Conservation (phyloP, 2,113 vertebrate species). For the Vulpes lagopus region DNA sequence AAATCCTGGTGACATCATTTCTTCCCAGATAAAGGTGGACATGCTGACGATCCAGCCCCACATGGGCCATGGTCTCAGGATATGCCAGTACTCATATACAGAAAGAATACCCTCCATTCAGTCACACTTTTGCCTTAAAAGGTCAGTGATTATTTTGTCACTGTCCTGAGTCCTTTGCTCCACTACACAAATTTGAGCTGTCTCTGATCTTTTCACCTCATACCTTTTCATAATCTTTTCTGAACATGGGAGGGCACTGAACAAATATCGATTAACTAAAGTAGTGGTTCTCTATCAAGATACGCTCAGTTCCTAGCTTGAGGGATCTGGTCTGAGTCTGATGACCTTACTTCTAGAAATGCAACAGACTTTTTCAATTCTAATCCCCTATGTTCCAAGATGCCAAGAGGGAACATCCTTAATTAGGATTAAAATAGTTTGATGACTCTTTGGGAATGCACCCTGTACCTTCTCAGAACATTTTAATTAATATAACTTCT, state of each 20-base stretch:
- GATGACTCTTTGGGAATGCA: slow-evolving; percentile 66
- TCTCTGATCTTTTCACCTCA: background rate
- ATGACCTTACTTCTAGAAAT: slow-evolving; percentile 64
- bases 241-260: background rate
- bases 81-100: fast-evolving
- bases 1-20: background rate
- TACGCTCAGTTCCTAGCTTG: background rate
- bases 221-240: slow-evolving; percentile 6
- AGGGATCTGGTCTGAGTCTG: background rate
- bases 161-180: background rate
- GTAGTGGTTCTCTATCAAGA: slow-evolving; percentile 24
- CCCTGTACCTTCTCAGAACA: slow-evolving; percentile 77
- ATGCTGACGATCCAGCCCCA: background rate
- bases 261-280: background rate
- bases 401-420: slow-evolving; percentile 72
- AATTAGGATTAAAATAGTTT: slow-evolving; percentile 80
- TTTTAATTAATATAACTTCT: slow-evolving; percentile 83
- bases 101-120: background rate
- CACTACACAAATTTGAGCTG: background rate
- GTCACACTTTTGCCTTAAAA: background rate
- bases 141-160: background rate
- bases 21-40: background rate
- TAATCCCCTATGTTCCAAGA: slow-evolving; percentile 45
- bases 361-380: slow-evolving; percentile 38
- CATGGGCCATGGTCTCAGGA: background rate